A percentile compares a stretch with the other conserved stretches of the same genome.
Evolutionary conservation across 37 sponge, comb jelly and placozoan genomes (phyloP).

Genomic region (Amphimedon queenslandica): DNA sequence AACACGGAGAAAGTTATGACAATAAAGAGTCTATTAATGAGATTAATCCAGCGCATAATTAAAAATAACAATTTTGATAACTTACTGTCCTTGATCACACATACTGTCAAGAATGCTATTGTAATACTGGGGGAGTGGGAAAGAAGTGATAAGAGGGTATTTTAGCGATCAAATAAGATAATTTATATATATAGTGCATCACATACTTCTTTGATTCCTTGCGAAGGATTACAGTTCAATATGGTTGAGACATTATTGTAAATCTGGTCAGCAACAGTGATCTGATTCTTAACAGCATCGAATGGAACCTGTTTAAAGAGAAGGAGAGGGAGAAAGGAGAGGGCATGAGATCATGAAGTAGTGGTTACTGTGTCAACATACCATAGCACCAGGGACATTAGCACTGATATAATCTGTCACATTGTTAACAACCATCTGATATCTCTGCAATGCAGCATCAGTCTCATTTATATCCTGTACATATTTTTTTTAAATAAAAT

Average conservation of each 20-base stretch:
- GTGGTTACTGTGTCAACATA: not conserved
- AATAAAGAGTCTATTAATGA: conserved; percentile 15
- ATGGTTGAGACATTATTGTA: not conserved
- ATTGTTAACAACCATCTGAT: no score
- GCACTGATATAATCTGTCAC: no score
- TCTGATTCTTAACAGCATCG: not conserved
- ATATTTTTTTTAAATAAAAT: no score
- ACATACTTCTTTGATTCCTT: not conserved
- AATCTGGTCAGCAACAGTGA: not conserved
- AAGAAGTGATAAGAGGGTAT: no score
- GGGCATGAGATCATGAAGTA: not conserved
- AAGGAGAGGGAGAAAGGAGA: conserved; percentile 18
- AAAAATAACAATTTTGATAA: not conserved
- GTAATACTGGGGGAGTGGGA: no score
- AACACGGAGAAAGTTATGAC: conserved; percentile 42
- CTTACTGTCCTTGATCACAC: not conserved
- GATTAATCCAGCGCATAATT: not conserved
- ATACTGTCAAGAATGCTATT: not conserved
- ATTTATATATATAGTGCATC: not conserved
- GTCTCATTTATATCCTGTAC: no score
- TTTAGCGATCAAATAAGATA: not conserved
- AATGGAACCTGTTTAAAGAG: no score
- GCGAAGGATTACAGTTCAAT: not conserved
- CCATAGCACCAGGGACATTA: no score
- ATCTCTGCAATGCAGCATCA: no score